Evolutionary conservation across 2,888 invertebrate species (phyloP), one percentile per base, ranked within the genome.

Genomic region (Diarsia brunnea): DNA sequence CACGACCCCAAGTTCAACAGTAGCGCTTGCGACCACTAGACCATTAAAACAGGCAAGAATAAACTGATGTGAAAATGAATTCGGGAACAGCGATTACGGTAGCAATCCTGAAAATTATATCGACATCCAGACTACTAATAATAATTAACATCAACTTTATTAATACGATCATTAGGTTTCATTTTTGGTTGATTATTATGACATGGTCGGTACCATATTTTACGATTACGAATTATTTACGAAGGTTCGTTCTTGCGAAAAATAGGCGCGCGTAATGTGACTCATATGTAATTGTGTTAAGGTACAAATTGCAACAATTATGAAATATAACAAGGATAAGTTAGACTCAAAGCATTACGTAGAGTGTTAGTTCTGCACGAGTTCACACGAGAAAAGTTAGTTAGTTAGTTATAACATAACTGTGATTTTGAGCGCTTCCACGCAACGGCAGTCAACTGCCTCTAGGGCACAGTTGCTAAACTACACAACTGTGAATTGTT

Each of bases 321-420:
- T 31, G 11, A 60, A 43, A 43, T 63, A 1, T 63, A 63, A 4
- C n/a, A 43, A 61, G 16, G 21, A 64, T 21, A n/a, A 69, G 31
- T 51, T 55, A 19, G 66, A 61, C 49, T 68, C 68, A 49, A 60
- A 67, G 27, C 68, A 68, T 67, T 55, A 47, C 27, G 45, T 24
- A 10, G 19, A 14, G 53, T 49, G 53, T 66, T 83, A 61, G 11
- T 78, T 78, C 43, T 38, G 72, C 83, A 65, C 45, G 83, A 78
- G 45, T 55, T 65, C 60, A 72, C 68, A 49, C 47, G 43, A 75
- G 60, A 45, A 69, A 83, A 81, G 60, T 83, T 78, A 60, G 76
- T 83, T 78, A 60, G 76, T 70, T 49, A 49, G 38, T 43, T 63
- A 12, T 45, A 78, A 24, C 53, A 45, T 65, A 58, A 61, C 71